Base-by-base conservation (phyloP, 2,797 vertebrate species). In the Salmo trutta region DNA sequence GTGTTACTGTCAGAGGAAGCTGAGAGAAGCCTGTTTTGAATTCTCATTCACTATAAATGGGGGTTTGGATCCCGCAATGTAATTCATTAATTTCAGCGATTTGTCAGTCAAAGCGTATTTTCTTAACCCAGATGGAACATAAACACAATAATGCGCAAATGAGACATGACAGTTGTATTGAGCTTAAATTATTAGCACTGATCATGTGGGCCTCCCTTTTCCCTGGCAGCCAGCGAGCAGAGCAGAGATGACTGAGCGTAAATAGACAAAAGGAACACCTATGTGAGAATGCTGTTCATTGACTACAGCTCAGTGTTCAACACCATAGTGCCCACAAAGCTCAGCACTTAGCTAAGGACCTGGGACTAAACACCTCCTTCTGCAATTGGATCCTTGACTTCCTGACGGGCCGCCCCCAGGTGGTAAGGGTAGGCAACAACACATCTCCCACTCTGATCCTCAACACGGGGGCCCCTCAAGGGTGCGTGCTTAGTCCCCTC, bases 151-250 rank as follows among this genome's bases (percentile, higher is more conserved):
- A 89, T 88, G 89, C 86, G 89, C 41, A 92, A 92, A 93, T 93
- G 88, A 90, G 86, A 92, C 90, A 90, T 94, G 93, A 93, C 93
- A 90, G 91, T 89, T 92, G 89, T 91, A 91, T 91, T 89, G 90
- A 91, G 88, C 77, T 92, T 92, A 86, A 93, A 93, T 93, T 92
- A 94, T 94, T 93, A 94, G 90, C 81, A 74, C 84, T 89, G 91
- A 93, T 94, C 92, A 93, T 86, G 84, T 77, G 51, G 84, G 77
- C 85, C 87, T 59, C 2, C 71, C 81, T 90, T 88, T 88, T 84
- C 82, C 86, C 88, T 81, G 81, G 81, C 91, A 84, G 89, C 81
- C 81, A 85, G n/a, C 56, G 8, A 59, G 56, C 56, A 59, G n/a
- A 59, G 84, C 87, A 77, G 86, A 88, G 80, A 90, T 75, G 41